Evolutionary conservation across 2,888 invertebrate genomes (phyloP), one percentile per base, ranked within the genome.

Genomic region (Cerceris rybyensis): DNA sequence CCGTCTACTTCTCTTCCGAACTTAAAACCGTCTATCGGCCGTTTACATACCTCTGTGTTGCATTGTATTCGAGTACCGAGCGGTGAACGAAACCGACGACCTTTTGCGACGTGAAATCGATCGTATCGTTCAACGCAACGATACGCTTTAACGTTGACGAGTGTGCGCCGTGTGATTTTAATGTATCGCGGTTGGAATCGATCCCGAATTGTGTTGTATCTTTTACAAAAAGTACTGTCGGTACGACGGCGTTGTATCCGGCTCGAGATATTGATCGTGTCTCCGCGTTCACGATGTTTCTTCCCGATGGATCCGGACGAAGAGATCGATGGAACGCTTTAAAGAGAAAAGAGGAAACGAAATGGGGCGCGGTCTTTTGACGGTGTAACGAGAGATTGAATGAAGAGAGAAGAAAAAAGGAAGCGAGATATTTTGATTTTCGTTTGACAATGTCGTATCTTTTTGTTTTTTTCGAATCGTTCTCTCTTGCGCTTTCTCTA

Each of bases 141-240:
- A 28, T 28, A 4, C 28, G 28, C 2, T 28, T 70, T 75, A 65
- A 54, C 50, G 52, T 73, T 73, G 66, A 68, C 52, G 70, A 42
- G 73, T 73, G 70, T 61, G 65, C 61, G 61, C 61, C 17, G 77
- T 70, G 66, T 66, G 70, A 76, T 58, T 78, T 64, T 59, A 73
- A 68, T 54, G 63, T 68, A 67, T 54, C 63, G 63, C 70, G 69
- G 49, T 55, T 58, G 67, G 49, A 52, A 67, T 70, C 58, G 17
- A 70, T 78, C 55, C 46, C 66, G 61, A 61, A 57, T 60, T 49
- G 57, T 57, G 46, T 54, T 63, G 65, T 70, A 70, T 75, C 76
- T 77, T 77, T 75, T 75, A 75, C 76, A 42, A 28, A 28, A 28
- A 28, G 4, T 28, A 28, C 28, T 28, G 28, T 4, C 28, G 28